A percentile compares a stretch with the other conserved stretches of the same genome.
These are phyloP conservation scores for Ichneumon xanthorius DNA, from an alignment of 2,888 invertebrate genomes.

Conservation along the genomic window DNA sequence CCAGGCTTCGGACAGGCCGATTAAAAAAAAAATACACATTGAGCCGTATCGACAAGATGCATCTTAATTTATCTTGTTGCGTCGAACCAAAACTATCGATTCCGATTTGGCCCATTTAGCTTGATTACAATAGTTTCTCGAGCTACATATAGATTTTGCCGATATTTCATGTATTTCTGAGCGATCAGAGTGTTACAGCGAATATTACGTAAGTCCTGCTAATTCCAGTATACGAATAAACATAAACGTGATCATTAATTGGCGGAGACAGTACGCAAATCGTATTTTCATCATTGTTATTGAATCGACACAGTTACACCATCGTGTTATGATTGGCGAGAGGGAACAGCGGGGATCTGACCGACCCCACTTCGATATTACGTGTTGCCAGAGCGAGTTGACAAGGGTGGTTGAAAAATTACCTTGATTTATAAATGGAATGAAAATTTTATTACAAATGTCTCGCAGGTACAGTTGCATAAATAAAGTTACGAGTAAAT, in stretches of 20 bases:
- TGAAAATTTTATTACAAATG: constrained; percentile 47
- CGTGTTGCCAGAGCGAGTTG: neutral
- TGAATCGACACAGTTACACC: neutral
- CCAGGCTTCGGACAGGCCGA: too few relatives aligned
- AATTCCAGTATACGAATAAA: neutral
- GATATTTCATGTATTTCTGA: too few relatives aligned
- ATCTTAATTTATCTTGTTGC: too few relatives aligned
- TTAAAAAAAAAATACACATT: too few relatives aligned
- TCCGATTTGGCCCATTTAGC: too few relatives aligned
- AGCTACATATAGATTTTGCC: too few relatives aligned
- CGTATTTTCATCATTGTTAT: neutral
- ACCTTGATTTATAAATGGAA: constrained; percentile 16
- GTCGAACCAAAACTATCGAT: too few relatives aligned
- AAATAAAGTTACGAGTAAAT: constrained; percentile 27
- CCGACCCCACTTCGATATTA: neutral
- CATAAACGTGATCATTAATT: neutral
- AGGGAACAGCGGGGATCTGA: neutral
- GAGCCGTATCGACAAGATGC: too few relatives aligned
- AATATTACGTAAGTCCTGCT: neutral
- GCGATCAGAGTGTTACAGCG: neutral
- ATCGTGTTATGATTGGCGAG: neutral
- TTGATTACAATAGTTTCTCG: too few relatives aligned
- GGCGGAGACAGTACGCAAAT: neutral
- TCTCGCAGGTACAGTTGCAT: constrained; percentile 39
- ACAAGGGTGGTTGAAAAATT: neutral